Base-by-base conservation (phyloP, 2,888 invertebrate species). In the Trichogramma dendrolimi region DNA sequence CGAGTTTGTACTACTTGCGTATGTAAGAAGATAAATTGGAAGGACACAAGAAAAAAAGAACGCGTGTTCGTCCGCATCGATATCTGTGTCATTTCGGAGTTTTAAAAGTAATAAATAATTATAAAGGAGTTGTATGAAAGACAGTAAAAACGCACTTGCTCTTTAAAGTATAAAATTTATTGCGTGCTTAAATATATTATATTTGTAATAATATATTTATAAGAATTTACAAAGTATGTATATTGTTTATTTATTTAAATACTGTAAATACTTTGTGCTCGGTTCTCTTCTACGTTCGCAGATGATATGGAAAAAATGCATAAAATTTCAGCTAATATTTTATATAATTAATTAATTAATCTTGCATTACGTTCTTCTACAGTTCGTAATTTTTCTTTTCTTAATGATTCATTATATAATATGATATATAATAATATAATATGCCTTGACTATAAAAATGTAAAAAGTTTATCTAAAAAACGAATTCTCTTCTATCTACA, bases 121-220 rank as follows among this genome's bases (percentile, higher is more conserved):
- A 27, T 27, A 2, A 27, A 27, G 27, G 27, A 27, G 27, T 27
- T 27, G 27, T 27, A 46, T 51, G 11, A 48, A 7, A 14, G 6
- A n/a, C 50, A 62, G 38, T 55, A 46, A 14, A 55, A 51, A 1
- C 44, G 53, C n/a, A 44, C 10, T 48, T 46, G 5, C 27, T 27
- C 2, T 46, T 8, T 58, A 62, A 62, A 58, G 55, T 60, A 63
- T 58, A 58, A 57, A 61, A 56, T 61, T 49, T 61, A 61, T 61
- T 57, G 40, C 39, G 57, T 57, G 54, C 53, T 53, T 58, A 42
- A 42, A 51, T 51, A 55, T 51, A 58, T 55, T 56, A 14, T 14
- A 48, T 61, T 27, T 27, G 27, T 27, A 27, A 27, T 58, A 61
- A 57, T 49, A 49, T 61, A 44, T 47, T 59, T 48, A 5, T 48